Evolutionary conservation across 92 coral and sea anemone genomes (phyloP), one percentile per base, ranked within the genome.

Genomic region (Epizoanthus ramosus): DNA sequence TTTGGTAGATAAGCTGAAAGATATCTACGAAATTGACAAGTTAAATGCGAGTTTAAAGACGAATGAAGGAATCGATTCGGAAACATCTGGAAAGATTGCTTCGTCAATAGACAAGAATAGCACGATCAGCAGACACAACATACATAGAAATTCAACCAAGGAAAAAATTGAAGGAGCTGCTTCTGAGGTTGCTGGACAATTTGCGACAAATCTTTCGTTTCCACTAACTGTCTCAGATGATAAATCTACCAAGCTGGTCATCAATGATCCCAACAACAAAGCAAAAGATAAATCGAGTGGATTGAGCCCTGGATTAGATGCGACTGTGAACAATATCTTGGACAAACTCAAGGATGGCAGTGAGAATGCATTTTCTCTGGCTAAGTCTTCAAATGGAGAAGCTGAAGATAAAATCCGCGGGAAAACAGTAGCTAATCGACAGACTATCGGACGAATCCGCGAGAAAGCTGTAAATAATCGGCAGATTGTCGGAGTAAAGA

Each of bases 1-100:
- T 66, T 86, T 93, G 50, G 98, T 93, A 23, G 98, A 93, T 76
- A 93, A 93, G 63, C 74, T 93, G 80, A 91, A 92, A 83, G 98
- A 93, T 45, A 93, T 93, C 56, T 93, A 93, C 76, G 94, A 93
- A 70, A 86, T 93, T 71, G 98, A 91, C 59, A 84, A 91, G 73
- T 69, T 93, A 19, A 93, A 76, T 64, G 83, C 82, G 57, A 63
- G 71, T 21, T 92, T 58, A 9, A 74, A 19, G 10, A 83, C 73
- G 4, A 54, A 85, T 9, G 31, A 60, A n/a, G 73, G 67, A 39
- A 17, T 73, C 28, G 85, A 91, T 59, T 87, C 95, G 0, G 75
- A 84, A 58, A 74, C 93, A 5, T 52, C 85, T 52, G 94, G 94
- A 21, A 93, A 89, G 61, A 84, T 91, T 67, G 93, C 86, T 33